Percentiles rank a stretch among this genome's conserved stretches.
These are phyloP conservation scores for Acronicta alni DNA, from an alignment of 2,888 invertebrate genomes.

Conservation along the genomic window DNA sequence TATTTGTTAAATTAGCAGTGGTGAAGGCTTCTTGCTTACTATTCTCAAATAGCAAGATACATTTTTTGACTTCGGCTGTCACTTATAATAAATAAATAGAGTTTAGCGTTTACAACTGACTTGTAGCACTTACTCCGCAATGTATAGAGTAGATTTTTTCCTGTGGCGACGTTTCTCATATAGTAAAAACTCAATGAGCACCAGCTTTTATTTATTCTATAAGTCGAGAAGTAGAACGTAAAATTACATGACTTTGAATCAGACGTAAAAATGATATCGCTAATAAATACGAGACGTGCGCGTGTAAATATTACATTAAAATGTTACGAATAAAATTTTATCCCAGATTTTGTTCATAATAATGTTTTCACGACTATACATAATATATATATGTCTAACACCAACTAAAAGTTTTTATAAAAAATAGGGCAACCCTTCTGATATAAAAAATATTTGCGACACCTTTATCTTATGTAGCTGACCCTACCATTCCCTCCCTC, in stretches of 20 bases:
- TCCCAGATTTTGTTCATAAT: constrained; percentile 1
- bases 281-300: constrained; percentile 19
- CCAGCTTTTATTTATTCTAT: constrained; percentile 11
- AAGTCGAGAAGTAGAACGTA: constrained; percentile 12
- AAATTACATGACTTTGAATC: constrained; percentile 5
- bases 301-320: constrained; percentile 28
- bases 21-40: no score
- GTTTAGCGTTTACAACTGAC: neutral
- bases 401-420: no score
- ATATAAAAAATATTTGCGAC: no score
- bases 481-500: no score
- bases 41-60: no score
- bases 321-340: constrained; percentile 1
- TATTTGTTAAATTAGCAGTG: no score
- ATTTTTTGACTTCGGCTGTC: no score
- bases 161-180: neutral
- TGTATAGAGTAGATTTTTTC: neutral
- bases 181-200: neutral
- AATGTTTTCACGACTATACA: neutral
- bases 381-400: no score
- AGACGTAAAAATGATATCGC: constrained; percentile 20
- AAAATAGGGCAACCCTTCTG: no score
- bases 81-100: no score
- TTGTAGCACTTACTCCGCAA: neutral
- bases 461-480: no score